A percentile compares a stretch with the other conserved stretches of the same genome.
phyloP scores from a whole-genome alignment of 30 jellyfish, hydroid and myxozoan genomes.

The Haliclystus octoradiatus region DNA sequence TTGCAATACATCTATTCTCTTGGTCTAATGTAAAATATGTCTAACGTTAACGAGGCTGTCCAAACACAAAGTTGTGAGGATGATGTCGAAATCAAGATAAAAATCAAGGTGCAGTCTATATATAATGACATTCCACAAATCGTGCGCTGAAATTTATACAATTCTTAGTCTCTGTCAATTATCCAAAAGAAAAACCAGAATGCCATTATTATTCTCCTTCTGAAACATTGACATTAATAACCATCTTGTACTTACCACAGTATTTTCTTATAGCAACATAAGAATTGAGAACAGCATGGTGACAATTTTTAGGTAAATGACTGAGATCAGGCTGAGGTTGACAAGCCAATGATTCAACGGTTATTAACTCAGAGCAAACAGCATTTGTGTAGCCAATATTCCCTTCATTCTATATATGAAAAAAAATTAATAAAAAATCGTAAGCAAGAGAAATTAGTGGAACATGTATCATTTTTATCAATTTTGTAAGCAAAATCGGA shows the following conservation, averaged over 20 bases:
- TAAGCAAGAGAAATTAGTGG: background rate
- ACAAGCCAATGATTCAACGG: constrained; percentile 5
- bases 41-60: no score
- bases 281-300: constrained; percentile 58
- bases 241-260: constrained; percentile 43
- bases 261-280: constrained; percentile 63
- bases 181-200: no score
- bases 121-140: no score
- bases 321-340: constrained; percentile 24
- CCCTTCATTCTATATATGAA: constrained; percentile 43
- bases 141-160: no score
- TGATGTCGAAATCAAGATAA: no score
- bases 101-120: no score
- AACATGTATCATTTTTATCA: background rate
- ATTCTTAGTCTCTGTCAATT: no score
- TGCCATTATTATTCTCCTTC: no score
- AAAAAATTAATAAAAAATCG: background rate
- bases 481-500: background rate
- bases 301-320: constrained; percentile 40
- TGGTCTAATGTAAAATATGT: no score
- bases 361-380: constrained; percentile 25
- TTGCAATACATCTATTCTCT: no score
- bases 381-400: constrained; percentile 66
- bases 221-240: no score
- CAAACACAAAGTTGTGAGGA: no score